Conservation (phyloP, 2,888 invertebrate species). For the Cryptocephalus primarius region DNA sequence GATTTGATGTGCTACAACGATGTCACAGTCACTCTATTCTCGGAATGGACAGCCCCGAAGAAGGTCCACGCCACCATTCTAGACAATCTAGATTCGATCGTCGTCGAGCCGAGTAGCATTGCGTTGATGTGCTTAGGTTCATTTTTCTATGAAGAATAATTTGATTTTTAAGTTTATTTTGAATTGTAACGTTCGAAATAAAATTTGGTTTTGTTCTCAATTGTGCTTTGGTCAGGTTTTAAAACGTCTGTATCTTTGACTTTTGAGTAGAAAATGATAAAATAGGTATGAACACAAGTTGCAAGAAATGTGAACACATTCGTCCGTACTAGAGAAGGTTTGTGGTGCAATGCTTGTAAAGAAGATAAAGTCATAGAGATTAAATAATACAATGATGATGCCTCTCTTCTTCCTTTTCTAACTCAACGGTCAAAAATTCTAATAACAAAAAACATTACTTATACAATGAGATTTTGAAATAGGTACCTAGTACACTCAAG, state of each 20-base stretch:
- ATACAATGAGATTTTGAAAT: too few species aligned
- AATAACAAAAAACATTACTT: too few species aligned
- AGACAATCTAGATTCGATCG: constrained; percentile 22
- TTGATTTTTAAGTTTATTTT: neutral
- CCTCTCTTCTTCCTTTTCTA: too few species aligned
- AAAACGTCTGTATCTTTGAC: neutral
- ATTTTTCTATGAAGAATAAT: constrained; percentile 7
- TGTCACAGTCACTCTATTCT: constrained; percentile 37
- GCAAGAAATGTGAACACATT: too few species aligned
- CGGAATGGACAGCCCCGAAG: constrained; percentile 8
- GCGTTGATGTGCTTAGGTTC: constrained; percentile 19
- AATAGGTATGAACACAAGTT: too few species aligned
- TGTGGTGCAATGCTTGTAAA: too few species aligned
- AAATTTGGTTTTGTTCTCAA: neutral
- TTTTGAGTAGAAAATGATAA: neutral
- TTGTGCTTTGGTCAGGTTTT: neutral
- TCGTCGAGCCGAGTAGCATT: constrained; percentile 15
- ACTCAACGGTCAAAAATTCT: too few species aligned
- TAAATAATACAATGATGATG: too few species aligned
- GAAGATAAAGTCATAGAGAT: too few species aligned
- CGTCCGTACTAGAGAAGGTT: too few species aligned
- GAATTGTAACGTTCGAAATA: neutral
- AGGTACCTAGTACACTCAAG: too few species aligned
- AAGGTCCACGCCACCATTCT: constrained; percentile 20
- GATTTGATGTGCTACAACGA: constrained; percentile 33